Evolutionary conservation across 2,113 vertebrate genomes (phyloP), one percentile per base, ranked within the genome.

Genomic region (Maylandia zebra): DNA sequence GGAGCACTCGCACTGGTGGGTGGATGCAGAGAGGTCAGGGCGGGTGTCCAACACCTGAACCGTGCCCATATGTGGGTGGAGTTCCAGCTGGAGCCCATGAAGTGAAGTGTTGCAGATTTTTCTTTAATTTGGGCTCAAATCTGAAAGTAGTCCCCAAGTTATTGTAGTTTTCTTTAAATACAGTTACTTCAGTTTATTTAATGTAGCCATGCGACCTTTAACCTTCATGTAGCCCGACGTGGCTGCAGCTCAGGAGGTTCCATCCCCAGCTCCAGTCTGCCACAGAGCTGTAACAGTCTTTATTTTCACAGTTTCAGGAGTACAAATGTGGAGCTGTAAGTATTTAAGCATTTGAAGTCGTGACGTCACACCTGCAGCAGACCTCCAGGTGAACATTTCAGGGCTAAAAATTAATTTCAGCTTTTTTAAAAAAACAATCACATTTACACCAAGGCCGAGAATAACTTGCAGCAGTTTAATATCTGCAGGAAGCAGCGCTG

Each of bases 1-100:
- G 96, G 98, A 99, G 86, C 99, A 99, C 95, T 99, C 98, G 3
- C 99, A 99, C 96, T 99, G 99, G 99, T 99, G 96, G 92, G 96
- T 93, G 74, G 66, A 86, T 45, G 16, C 43, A 71, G 19, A 41
- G 10, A 10, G 50, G 76, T 36, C 43, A 7, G n/a, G 34, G 7
- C 0, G 5, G 53, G 59, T n/a, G 61, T 66, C 32, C 34, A 10
- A 66, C 61, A n/a, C 10, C 61, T 66, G 61, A 66, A 38, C 19
- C 19, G 61, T n/a, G 34, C 19, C 10, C 1, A 2, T 66, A 17
- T 38, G 34, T 13, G 19, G 61, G 61, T 38, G 32, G 61, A 5
- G 61, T 1, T 66, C 19, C 61, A 66, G 34, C 19, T 66, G 61
- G 17, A 38, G 59, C 17, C 59, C 59, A 0, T 2, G 30, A 61